Conservation (phyloP, 2,888 invertebrate genomes). For the Cheilosia soror region DNA sequence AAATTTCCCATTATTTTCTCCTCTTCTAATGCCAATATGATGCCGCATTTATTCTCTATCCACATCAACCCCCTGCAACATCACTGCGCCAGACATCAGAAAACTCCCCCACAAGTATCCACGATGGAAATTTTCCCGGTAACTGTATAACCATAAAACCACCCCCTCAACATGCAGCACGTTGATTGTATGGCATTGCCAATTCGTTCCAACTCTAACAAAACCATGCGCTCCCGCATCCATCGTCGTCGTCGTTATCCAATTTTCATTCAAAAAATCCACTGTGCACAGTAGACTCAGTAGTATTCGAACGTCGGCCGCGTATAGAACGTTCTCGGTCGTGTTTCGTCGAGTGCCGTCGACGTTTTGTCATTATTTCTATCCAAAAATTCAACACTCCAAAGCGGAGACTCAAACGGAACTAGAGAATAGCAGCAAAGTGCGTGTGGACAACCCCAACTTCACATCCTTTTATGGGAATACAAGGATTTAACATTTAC, state of each 20-base stretch:
- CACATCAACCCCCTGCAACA: conserved; percentile 7
- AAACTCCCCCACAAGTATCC: conserved; percentile 11
- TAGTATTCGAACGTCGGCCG: conserved; percentile 71
- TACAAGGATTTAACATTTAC: conserved; percentile 64
- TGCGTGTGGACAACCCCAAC: conserved; percentile 20
- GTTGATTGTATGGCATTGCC: conserved; percentile 63
- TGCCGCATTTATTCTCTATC: too few relatives aligned
- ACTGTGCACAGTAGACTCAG: conserved; percentile 58
- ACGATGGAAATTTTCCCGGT: conserved; percentile 25
- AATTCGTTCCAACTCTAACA: conserved; percentile 70
- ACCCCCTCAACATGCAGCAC: conserved; percentile 58
- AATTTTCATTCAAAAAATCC: conserved; percentile 70
- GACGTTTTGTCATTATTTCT: conserved; percentile 4
- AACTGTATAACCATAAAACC: conserved; percentile 19
- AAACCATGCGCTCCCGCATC: conserved; percentile 70
- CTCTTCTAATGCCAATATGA: neutral
- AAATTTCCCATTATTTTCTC: neutral
- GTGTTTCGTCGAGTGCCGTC: conserved; percentile 69
- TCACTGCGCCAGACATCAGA: conserved; percentile 4
- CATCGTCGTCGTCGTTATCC: conserved; percentile 35
- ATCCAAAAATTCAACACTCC: neutral
- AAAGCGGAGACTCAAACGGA: conserved; percentile 32
- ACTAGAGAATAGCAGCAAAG: conserved; percentile 14
- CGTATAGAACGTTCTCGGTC: conserved; percentile 69
- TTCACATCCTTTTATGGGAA: conserved; percentile 72